Conservation (phyloP, 1,140 invertebrate genomes). For the Aphidius gifuensis region DNA sequence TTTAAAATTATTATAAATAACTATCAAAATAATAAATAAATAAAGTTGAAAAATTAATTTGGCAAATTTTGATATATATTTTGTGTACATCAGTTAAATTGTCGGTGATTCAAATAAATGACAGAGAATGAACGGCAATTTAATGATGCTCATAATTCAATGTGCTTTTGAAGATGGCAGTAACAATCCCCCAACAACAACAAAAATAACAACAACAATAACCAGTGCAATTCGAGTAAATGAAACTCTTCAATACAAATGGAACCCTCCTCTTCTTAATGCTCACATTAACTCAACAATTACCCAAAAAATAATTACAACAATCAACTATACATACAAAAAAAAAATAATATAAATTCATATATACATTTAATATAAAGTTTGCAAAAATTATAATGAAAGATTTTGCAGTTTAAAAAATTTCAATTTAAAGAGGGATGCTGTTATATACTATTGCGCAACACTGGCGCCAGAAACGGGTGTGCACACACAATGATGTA, state of each 20-base stretch:
- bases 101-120: conserved; percentile 10
- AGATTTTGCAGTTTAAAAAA: no score
- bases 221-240: conserved; percentile 1
- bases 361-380: no score
- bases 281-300: neutral
- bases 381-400: no score
- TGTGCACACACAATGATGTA: neutral
- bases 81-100: neutral
- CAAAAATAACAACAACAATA: neutral
- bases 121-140: conserved; percentile 3
- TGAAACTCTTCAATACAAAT: neutral
- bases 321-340: neutral
- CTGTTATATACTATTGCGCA: conserved; percentile 36
- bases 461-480: conserved; percentile 44
- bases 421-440: no score
- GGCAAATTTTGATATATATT: no score
- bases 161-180: conserved; percentile 9
- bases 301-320: neutral
- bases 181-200: neutral
- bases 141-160: conserved; percentile 11
- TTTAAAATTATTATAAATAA: no score
- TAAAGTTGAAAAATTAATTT: no score
- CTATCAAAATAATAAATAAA: no score
- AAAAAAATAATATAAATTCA: no score
- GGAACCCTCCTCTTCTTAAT: neutral